Evolutionary conservation across 2,888 invertebrate species (phyloP).

Genomic region (Tuberolachnus salignus): DNA sequence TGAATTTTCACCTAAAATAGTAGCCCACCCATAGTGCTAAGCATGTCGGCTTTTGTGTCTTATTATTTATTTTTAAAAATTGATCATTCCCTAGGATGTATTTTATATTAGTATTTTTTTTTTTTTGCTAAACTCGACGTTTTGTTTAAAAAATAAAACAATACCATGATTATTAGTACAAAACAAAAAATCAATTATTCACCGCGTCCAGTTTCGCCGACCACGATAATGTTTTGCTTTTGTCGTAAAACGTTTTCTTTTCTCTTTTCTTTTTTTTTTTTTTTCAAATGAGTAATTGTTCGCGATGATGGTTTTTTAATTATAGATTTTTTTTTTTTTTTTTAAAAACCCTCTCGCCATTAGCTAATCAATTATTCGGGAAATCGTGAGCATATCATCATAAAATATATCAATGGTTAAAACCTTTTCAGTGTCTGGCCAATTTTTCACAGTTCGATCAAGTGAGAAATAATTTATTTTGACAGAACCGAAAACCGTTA

Average conservation of each 20-base stretch:
- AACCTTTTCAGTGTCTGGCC: conserved; percentile 29
- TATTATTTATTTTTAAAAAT: conserved; percentile 11
- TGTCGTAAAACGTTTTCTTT: conserved; percentile 44
- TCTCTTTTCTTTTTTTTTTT: conserved; percentile 34
- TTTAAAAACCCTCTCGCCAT: conserved; percentile 4
- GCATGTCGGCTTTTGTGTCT: too few species aligned
- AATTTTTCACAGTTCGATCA: neutral
- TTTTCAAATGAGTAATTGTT: conserved; percentile 39
- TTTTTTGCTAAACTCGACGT: neutral
- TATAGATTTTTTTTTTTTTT: too few species aligned
- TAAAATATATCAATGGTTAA: conserved; percentile 45
- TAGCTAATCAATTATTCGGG: conserved; percentile 48
- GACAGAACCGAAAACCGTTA: neutral
- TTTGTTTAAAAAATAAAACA: conserved; percentile 24
- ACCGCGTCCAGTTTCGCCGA: neutral
- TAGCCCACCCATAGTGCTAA: too few species aligned
- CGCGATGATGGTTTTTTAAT: conserved; percentile 48
- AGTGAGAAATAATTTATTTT: neutral
- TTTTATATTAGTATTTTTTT: neutral
- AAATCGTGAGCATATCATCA: conserved; percentile 34
- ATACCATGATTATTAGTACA: conserved; percentile 17
- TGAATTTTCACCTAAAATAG: too few species aligned
- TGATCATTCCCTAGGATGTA: conserved; percentile 3
- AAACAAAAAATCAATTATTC: conserved; percentile 45
- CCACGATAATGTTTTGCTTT: conserved; percentile 12